Conservation (phyloP, 2,113 vertebrate genomes). For the Mustelus asterias region DNA sequence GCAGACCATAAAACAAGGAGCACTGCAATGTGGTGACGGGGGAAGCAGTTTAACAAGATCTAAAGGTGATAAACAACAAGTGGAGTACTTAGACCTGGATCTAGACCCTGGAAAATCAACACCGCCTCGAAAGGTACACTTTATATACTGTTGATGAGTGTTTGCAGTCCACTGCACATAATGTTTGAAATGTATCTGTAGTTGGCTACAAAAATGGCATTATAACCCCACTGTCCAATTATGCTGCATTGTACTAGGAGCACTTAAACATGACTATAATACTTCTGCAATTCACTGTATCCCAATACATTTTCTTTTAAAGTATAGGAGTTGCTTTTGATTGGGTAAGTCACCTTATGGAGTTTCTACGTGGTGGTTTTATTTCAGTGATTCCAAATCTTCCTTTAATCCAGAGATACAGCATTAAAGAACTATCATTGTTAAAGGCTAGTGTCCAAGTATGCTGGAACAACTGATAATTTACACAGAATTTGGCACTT, state of each 20-base stretch:
- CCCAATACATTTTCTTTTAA: background rate
- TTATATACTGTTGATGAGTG: background rate
- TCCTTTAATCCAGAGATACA: background rate
- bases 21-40: constrained; percentile 69
- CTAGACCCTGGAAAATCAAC: constrained; percentile 88
- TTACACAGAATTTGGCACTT: background rate
- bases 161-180: background rate
- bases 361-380: background rate
- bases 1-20: constrained; percentile 57
- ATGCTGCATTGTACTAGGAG: background rate
- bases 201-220: background rate
- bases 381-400: background rate
- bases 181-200: background rate
- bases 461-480: background rate
- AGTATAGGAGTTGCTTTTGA: background rate
- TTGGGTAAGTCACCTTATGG: background rate
- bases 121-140: constrained; percentile 82
- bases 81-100: constrained; percentile 94
- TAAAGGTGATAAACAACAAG: constrained; percentile 97
- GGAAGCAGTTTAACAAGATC: constrained; percentile 88
- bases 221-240: background rate
- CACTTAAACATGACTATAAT: background rate
- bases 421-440: background rate
- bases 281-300: no score
- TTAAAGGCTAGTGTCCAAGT: background rate